Conservation (phyloP, 2,113 vertebrate genomes). For the Gymnogyps californianus region DNA sequence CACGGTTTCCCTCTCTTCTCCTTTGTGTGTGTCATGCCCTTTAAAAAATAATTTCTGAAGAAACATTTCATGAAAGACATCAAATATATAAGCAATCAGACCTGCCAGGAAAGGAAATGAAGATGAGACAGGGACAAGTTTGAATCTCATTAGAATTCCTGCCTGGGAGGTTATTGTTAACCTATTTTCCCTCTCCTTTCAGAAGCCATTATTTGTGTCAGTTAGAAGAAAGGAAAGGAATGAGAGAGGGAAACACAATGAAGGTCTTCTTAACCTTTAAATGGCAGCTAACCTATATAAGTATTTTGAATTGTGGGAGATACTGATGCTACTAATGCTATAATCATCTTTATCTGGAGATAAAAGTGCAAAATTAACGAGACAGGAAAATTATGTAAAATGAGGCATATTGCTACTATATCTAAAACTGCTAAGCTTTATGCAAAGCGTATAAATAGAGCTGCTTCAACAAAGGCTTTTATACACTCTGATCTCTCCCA, state of each 20-base stretch:
- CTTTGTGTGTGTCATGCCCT: not conserved
- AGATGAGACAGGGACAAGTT: not conserved
- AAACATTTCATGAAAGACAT: slow-evolving; percentile 10
- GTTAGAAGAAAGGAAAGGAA: not conserved
- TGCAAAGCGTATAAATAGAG: not conserved
- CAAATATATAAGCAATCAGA: slow-evolving; percentile 38
- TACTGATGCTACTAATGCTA: not conserved
- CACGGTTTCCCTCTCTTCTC: not conserved
- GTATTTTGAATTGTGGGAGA: not conserved
- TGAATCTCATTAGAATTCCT: slow-evolving; percentile 50
- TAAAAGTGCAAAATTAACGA: not conserved
- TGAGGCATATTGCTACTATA: not conserved
- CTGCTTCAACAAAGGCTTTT: not conserved
- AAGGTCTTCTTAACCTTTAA: slow-evolving; percentile 21
- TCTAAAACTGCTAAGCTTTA: not conserved
- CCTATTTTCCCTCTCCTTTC: slow-evolving; percentile 36
- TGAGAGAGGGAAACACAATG: not conserved
- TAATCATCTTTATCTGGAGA: not conserved
- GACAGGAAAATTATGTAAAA: not conserved
- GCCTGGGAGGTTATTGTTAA: slow-evolving; percentile 43
- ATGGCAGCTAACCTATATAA: not conserved
- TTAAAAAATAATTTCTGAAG: slow-evolving; percentile 26
- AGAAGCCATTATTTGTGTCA: slow-evolving; percentile 36
- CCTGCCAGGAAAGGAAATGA: slow-evolving; percentile 39
- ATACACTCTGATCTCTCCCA: not conserved